These are phyloP conservation scores for Andrena praecox DNA, from an alignment of 2,888 invertebrate species.

Conservation along the genomic window DNA sequence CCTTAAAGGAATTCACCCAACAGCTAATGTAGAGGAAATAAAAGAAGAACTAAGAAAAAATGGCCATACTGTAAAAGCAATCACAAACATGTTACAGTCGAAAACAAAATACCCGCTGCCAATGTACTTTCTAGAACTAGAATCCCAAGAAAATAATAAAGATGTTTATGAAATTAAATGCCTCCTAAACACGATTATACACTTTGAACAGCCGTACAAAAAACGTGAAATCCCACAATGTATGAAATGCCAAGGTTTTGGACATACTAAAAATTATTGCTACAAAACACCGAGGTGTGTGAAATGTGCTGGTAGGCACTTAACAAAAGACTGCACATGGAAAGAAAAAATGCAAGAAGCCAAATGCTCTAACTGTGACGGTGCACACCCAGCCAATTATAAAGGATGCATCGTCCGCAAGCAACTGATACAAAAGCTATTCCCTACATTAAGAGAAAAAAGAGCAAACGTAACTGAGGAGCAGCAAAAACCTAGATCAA, in stretches of 20 bases:
- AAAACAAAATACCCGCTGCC: not conserved
- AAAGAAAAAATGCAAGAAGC: not conserved
- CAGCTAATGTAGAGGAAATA: no score
- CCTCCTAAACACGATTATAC: not conserved
- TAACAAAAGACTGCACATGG: not conserved
- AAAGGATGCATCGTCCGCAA: not conserved
- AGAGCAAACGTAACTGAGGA: not conserved
- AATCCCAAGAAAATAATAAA: not conserved
- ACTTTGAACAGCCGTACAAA: not conserved
- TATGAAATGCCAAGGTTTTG: not conserved
- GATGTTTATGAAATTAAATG: constrained; percentile 1
- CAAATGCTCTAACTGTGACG: not conserved
- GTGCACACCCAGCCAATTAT: constrained; percentile 1
- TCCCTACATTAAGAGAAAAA: not conserved
- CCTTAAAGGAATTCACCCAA: no score
- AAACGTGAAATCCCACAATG: not conserved
- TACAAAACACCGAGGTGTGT: not conserved
- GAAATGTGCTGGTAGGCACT: not conserved
- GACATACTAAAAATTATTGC: constrained; percentile 9
- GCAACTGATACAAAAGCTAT: not conserved
- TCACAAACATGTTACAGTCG: no score
- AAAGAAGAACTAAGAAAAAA: no score
- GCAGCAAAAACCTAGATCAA: no score
- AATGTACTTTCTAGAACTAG: constrained; percentile 1
- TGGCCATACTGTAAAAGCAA: no score